Evolutionary conservation across 2,888 invertebrate species (phyloP).

Genomic region (Coremacera marginata): DNA sequence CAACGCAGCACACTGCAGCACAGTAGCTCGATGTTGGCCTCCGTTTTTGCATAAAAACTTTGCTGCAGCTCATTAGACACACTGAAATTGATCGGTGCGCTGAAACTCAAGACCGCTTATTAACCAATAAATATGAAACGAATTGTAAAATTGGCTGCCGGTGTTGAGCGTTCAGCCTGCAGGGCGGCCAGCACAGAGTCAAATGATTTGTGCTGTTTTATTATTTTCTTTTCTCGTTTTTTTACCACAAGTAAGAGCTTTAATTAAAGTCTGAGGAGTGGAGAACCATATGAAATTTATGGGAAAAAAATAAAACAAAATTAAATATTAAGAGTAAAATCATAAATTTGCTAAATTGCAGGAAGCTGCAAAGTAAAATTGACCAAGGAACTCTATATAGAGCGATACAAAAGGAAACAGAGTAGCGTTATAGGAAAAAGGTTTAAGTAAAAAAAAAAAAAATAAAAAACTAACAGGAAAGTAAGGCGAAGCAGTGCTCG

Average conservation of each 20-base stretch:
- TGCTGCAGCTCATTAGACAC: not conserved
- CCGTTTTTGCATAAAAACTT: not conserved
- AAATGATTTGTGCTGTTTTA: not conserved
- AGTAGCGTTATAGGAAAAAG: not conserved
- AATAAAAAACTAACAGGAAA: no score
- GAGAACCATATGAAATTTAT: not conserved
- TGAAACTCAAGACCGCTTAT: not conserved
- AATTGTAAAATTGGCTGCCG: slow-evolving; percentile 15
- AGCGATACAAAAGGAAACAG: not conserved
- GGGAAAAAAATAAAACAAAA: no score
- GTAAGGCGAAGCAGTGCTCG: not conserved
- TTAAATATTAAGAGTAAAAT: no score
- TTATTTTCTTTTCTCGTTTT: not conserved
- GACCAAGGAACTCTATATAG: no score
- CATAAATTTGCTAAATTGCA: no score
- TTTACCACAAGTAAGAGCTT: not conserved
- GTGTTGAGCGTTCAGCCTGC: slow-evolving; percentile 8
- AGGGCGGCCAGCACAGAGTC: not conserved
- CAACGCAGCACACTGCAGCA: not conserved
- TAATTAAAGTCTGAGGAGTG: slow-evolving; percentile 9
- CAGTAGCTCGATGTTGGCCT: not conserved
- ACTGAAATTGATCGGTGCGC: not conserved
- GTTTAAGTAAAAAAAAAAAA: not conserved
- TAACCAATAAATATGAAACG: slow-evolving; percentile 16
- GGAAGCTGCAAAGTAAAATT: no score